These are phyloP conservation scores for Alces alces DNA, from an alignment of 2,113 vertebrate species.

Conservation along the genomic window DNA sequence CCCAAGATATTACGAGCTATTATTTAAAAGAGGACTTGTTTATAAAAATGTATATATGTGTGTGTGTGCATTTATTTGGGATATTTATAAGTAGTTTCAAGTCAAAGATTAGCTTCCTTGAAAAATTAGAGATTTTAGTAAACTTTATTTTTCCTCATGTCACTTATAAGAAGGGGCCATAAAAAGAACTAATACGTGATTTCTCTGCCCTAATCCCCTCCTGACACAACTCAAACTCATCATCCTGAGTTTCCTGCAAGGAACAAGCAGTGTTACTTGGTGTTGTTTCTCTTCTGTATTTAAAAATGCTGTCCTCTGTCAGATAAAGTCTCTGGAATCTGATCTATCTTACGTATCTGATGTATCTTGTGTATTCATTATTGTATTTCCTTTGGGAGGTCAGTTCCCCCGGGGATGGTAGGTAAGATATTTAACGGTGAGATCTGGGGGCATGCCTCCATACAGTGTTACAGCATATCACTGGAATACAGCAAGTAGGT, in stretches of 20 bases:
- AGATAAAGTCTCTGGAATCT: background rate
- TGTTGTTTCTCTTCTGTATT: background rate
- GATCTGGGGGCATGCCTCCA: background rate
- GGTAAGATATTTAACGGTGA: background rate
- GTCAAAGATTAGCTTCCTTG: background rate
- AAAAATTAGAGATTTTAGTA: background rate
- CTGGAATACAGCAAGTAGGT: background rate
- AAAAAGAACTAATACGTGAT: background rate
- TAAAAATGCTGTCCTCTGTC: constrained; percentile 5
- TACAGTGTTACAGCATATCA: background rate
- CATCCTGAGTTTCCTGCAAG: constrained; percentile 6
- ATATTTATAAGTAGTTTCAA: constrained; percentile 9
- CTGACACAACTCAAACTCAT: background rate
- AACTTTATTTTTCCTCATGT: background rate
- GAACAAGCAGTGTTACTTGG: background rate
- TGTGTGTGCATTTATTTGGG: background rate
- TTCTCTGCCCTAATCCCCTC: background rate
- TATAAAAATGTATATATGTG: background rate
- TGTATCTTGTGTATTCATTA: background rate
- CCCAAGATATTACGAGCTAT: background rate
- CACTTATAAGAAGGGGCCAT: background rate
- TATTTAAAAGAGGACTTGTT: constrained; percentile 4
- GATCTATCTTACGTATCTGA: background rate
- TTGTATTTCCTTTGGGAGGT: background rate
- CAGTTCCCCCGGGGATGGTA: background rate